Conservation (phyloP, 2,797 vertebrate species). For the Esox lucius region DNA sequence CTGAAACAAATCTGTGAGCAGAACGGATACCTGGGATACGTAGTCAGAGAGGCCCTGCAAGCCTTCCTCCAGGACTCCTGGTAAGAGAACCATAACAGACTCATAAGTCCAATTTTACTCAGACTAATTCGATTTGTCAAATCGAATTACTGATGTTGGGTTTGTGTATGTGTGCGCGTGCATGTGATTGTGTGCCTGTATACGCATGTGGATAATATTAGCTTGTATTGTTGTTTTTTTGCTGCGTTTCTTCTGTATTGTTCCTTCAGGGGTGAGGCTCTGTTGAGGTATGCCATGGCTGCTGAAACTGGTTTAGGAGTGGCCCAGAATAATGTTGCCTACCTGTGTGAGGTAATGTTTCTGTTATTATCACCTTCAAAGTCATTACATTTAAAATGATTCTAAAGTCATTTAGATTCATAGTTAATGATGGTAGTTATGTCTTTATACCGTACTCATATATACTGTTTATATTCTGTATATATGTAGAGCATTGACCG, state of each 20-base stretch:
- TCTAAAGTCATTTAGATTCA: conserved; percentile 9
- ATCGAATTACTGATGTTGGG: background rate
- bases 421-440: background rate
- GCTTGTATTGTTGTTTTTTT: background rate
- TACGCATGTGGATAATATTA: background rate
- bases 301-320: conserved; percentile 90
- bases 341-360: conserved; percentile 84
- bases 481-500: background rate
- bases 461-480: no score
- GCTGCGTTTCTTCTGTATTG: conserved; percentile 4
- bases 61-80: conserved; percentile 82
- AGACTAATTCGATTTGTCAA: background rate
- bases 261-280: conserved; percentile 79
- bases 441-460: no score
- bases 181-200: background rate
- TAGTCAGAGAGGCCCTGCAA: conserved; percentile 84
- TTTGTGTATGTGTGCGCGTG: background rate
- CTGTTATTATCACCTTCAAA: no score
- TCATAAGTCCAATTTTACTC: background rate
- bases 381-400: background rate
- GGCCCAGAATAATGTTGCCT: conserved; percentile 88
- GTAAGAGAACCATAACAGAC: conserved; percentile 66
- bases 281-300: conserved; percentile 84
- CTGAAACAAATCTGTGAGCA: conserved; percentile 85
- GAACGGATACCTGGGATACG: conserved; percentile 88